phyloP scores from a whole-genome alignment of 2,113 vertebrate genomes.

The Thermophis baileyi region DNA sequence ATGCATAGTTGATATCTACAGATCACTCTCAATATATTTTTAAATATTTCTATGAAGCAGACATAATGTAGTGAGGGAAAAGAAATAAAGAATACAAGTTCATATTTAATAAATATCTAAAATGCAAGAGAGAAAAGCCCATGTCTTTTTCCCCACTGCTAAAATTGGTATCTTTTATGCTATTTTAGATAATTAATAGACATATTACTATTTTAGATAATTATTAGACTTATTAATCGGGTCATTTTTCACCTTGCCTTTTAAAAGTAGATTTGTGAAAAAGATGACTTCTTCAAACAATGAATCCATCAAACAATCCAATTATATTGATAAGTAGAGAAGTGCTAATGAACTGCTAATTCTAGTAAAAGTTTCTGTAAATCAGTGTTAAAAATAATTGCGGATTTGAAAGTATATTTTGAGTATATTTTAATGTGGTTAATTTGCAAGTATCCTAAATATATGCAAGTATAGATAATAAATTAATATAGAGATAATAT shows the following conservation, averaged over 20 bases:
- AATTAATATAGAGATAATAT: slow-evolving; percentile 45
- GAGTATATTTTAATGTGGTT: slow-evolving; percentile 60
- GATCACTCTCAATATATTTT: not conserved
- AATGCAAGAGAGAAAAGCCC: not conserved
- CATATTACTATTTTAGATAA: slow-evolving; percentile 25
- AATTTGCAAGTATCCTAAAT: slow-evolving; percentile 49
- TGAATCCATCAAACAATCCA: slow-evolving; percentile 62
- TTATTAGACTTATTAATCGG: slow-evolving; percentile 26
- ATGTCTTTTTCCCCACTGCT: not conserved
- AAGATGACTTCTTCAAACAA: slow-evolving; percentile 58
- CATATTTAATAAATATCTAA: not conserved
- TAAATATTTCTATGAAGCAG: not conserved
- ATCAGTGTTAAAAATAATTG: slow-evolving; percentile 61
- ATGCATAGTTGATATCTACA: not conserved
- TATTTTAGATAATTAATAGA: slow-evolving; percentile 16
- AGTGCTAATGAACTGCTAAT: slow-evolving; percentile 71
- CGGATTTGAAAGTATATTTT: slow-evolving; percentile 56
- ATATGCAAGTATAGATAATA: slow-evolving; percentile 49
- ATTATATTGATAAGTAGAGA: slow-evolving; percentile 71
- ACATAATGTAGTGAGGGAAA: not conserved
- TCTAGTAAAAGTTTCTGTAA: slow-evolving; percentile 58
- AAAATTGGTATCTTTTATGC: slow-evolving; percentile 15
- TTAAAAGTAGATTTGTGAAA: slow-evolving; percentile 35
- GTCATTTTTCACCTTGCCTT: slow-evolving; percentile 32
- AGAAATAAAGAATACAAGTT: not conserved